Evolutionary conservation across 2,113 vertebrate genomes (phyloP).

Genomic region (Notothenia rossii): DNA sequence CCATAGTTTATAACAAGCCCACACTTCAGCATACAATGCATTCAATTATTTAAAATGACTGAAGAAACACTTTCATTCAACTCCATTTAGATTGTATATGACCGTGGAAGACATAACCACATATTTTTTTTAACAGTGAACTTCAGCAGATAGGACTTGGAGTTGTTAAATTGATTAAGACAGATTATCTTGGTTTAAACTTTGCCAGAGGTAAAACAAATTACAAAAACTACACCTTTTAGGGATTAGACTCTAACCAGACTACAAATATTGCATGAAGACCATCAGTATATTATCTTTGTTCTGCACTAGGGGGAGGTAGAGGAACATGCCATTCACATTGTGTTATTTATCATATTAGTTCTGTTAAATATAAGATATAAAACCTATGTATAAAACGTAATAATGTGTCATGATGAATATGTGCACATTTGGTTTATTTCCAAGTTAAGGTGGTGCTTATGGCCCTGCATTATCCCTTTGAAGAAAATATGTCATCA

Average conservation of each 20-base stretch:
- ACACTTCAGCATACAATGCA: not conserved
- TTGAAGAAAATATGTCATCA: not conserved
- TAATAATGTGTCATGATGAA: not conserved
- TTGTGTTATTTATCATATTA: not conserved
- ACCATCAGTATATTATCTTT: not conserved
- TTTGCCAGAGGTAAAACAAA: not conserved
- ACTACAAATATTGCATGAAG: not conserved
- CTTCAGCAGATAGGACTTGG: not conserved
- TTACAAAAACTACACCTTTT: not conserved
- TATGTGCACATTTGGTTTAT: not conserved
- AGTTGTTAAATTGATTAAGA: not conserved
- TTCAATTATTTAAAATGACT: not conserved
- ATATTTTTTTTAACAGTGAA: not conserved
- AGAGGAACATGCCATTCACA: slow-evolving; percentile 6
- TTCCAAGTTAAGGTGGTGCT: not conserved
- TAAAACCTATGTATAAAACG: not conserved
- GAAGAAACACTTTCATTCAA: not conserved
- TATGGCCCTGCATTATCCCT: not conserved
- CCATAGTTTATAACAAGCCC: not conserved
- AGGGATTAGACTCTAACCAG: not conserved
- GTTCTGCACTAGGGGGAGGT: slow-evolving; percentile 53
- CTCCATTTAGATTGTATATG: not conserved
- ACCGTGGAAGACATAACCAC: not conserved
- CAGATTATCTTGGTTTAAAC: not conserved
- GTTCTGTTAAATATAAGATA: not conserved